Conservation (phyloP, 2,113 vertebrate species). For the Hippoglossus stenolepis region DNA sequence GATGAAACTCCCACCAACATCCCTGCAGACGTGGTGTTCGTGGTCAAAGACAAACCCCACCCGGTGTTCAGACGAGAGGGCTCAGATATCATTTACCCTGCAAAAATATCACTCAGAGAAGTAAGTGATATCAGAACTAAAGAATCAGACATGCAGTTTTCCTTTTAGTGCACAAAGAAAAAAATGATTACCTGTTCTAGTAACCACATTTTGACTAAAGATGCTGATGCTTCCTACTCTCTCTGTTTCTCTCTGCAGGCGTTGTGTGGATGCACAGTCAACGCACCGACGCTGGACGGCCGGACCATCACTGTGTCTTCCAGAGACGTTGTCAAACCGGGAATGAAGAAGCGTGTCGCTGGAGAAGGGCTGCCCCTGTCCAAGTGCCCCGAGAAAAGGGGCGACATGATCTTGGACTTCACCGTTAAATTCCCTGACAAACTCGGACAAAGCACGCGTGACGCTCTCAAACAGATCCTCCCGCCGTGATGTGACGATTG, state of each 20-base stretch:
- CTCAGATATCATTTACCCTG: constrained; percentile 91
- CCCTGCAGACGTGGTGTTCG: constrained; percentile 95
- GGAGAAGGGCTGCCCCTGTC: constrained; percentile 93
- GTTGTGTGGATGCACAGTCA: constrained; percentile 91
- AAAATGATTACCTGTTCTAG: background rate
- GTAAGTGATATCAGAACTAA: constrained; percentile 76
- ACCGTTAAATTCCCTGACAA: constrained; percentile 90
- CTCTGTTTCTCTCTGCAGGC: constrained; percentile 80
- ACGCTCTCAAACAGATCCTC: constrained; percentile 88
- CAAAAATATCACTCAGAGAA: constrained; percentile 90
- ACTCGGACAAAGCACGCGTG: constrained; percentile 82
- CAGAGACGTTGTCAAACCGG: constrained; percentile 91
- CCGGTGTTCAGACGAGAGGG: constrained; percentile 89
- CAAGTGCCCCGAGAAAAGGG: constrained; percentile 88
- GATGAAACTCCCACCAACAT: constrained; percentile 92
- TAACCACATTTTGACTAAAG: background rate
- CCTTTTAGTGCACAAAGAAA: background rate
- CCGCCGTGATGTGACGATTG: constrained; percentile 75
- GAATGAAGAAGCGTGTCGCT: constrained; percentile 86
- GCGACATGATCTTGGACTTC: constrained; percentile 93
- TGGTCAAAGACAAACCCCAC: constrained; percentile 95
- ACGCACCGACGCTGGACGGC: constrained; percentile 90
- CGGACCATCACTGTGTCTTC: constrained; percentile 88
- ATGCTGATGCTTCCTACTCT: background rate
- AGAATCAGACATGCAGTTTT: too few relatives aligned